Evolutionary conservation across 2,888 invertebrate species (phyloP).

Genomic region (Unio delphinus): DNA sequence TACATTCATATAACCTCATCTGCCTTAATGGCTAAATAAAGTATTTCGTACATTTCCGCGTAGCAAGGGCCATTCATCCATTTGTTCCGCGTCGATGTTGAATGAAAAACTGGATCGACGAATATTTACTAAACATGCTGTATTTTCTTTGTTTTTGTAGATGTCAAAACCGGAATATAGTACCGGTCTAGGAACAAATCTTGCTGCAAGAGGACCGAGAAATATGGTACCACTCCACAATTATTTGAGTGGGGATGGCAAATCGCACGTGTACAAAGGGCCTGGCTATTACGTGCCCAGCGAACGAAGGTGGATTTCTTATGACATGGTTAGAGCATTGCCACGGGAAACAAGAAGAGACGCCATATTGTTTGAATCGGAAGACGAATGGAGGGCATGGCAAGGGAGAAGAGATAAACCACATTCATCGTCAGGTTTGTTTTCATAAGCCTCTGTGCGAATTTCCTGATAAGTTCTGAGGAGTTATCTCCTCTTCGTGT

Average conservation of each 20-base stretch:
- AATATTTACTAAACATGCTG: too few species aligned
- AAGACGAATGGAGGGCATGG: slow-evolving; percentile 52
- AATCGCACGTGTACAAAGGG: slow-evolving; percentile 56
- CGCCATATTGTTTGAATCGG: slow-evolving; percentile 56
- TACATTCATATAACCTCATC: too few species aligned
- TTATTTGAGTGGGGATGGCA: slow-evolving; percentile 61
- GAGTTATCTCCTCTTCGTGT: too few species aligned
- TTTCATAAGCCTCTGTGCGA: not conserved
- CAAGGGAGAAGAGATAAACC: slow-evolving; percentile 40
- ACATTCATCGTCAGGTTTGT: slow-evolving; percentile 38
- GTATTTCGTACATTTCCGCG: too few species aligned
- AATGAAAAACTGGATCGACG: too few species aligned
- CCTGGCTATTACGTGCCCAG: slow-evolving; percentile 58
- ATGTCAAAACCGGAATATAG: slow-evolving; percentile 40
- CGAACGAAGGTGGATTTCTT: slow-evolving; percentile 53
- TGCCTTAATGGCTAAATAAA: too few species aligned
- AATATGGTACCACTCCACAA: slow-evolving; percentile 58
- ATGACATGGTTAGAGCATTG: slow-evolving; percentile 47
- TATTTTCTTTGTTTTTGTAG: not conserved
- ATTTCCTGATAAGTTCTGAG: too few species aligned
- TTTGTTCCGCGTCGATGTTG: too few species aligned
- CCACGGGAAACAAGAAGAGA: slow-evolving; percentile 50
- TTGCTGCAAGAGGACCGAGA: slow-evolving; percentile 53
- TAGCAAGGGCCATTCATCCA: too few species aligned
- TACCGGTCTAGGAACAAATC: slow-evolving; percentile 49